Conservation (phyloP, 2,797 vertebrate species). For the Sciaenops ocellatus region DNA sequence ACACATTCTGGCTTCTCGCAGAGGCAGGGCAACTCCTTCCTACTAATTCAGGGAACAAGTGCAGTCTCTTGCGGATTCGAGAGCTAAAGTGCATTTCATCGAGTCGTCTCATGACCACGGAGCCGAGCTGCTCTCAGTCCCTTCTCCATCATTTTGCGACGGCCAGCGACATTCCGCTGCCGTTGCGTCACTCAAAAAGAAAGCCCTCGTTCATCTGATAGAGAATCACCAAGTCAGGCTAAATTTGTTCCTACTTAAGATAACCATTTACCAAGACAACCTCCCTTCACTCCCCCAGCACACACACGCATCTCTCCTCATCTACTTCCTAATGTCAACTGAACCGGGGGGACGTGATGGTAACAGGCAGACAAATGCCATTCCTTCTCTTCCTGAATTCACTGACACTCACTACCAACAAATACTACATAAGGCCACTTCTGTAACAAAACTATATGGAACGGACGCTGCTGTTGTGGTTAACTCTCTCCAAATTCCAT, state of each 20-base stretch:
- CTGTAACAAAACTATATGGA: constrained; percentile 42
- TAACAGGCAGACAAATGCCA: constrained; percentile 61
- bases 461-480: constrained; percentile 41
- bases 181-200: constrained; percentile 70
- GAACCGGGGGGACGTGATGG: constrained; percentile 39
- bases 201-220: constrained; percentile 75
- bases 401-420: constrained; percentile 40
- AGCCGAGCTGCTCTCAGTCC: constrained; percentile 33
- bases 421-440: constrained; percentile 26
- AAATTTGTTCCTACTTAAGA: constrained; percentile 80
- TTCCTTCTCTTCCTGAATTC: constrained; percentile 67
- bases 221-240: constrained; percentile 70
- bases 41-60: constrained; percentile 65
- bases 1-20: constrained; percentile 56
- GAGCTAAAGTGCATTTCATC: constrained; percentile 37
- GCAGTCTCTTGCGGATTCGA: constrained; percentile 22
- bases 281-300: constrained; percentile 50
- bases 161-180: constrained; percentile 73
- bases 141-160: constrained; percentile 56
- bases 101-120: constrained; percentile 50
- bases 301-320: constrained; percentile 35
- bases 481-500: constrained; percentile 59
- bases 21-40: constrained; percentile 62
- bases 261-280: constrained; percentile 71
- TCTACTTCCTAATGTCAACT: constrained; percentile 72